These are phyloP conservation scores for Cochlearius cochlearius DNA, from an alignment of 2,113 vertebrate species.

Conservation along the genomic window DNA sequence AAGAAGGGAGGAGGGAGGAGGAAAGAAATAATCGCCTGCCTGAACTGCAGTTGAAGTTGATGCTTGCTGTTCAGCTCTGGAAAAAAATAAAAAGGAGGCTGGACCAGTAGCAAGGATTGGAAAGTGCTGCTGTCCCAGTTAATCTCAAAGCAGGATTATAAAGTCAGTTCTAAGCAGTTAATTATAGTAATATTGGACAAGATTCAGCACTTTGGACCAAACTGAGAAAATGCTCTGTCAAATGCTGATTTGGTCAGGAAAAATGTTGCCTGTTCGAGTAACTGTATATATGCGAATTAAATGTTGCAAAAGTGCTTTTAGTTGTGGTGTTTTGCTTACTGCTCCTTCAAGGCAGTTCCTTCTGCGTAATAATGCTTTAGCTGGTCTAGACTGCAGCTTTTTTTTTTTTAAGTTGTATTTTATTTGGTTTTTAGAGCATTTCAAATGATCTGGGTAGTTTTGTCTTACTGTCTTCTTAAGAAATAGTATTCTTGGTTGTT, in stretches of 20 bases:
- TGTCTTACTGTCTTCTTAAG: background rate
- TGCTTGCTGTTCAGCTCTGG: background rate
- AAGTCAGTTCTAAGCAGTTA: background rate
- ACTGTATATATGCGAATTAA: background rate
- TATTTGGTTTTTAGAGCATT: background rate
- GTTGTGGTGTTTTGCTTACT: background rate
- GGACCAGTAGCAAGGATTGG: background rate
- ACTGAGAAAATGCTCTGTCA: background rate
- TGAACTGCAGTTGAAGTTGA: background rate
- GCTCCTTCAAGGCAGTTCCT: background rate
- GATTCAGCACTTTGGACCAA: background rate
- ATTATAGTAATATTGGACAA: background rate
- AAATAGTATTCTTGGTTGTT: background rate
- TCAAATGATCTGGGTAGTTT: background rate
- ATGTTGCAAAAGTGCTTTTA: background rate
- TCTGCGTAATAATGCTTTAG: background rate
- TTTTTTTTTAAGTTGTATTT: background rate
- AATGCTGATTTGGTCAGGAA: background rate
- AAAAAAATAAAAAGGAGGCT: background rate
- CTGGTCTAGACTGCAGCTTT: background rate
- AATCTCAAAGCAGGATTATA: background rate
- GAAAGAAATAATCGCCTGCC: background rate
- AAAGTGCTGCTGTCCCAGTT: background rate
- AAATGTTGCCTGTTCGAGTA: background rate
- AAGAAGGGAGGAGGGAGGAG: background rate